A percentile compares a stretch with the other conserved stretches of the same genome.
phyloP scores from a whole-genome alignment of 2,888 invertebrate species.

The Lacanobia oleracea region DNA sequence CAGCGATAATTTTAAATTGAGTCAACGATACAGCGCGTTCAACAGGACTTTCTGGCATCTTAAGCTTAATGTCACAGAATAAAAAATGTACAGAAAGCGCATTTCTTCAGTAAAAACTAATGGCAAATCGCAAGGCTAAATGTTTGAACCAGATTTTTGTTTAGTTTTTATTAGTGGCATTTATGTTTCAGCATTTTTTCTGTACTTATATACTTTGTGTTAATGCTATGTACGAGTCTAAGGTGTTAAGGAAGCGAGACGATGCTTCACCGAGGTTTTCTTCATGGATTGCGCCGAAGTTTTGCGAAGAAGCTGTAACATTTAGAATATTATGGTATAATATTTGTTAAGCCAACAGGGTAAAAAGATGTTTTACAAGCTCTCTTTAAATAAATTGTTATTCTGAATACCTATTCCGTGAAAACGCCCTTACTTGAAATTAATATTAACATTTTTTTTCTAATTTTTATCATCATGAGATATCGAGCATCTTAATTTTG shows the following conservation, averaged over 20 bases:
- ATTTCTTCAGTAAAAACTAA: conserved; percentile 10
- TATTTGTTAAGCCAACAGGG: not conserved
- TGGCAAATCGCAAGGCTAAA: conserved; percentile 23
- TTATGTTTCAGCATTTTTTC: conserved; percentile 14
- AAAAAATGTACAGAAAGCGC: conserved; percentile 43
- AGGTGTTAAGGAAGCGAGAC: conserved; percentile 64
- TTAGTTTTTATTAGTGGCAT: conserved; percentile 1
- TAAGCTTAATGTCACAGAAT: conserved; percentile 39
- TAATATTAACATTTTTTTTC: too few relatives aligned
- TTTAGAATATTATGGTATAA: conserved; percentile 47
- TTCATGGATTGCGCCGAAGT: conserved; percentile 85
- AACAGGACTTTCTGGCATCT: conserved; percentile 4
- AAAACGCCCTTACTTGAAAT: too few relatives aligned
- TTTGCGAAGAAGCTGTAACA: conserved; percentile 88
- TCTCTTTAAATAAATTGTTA: conserved; percentile 14
- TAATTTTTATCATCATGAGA: too few relatives aligned
- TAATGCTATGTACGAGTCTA: conserved; percentile 41
- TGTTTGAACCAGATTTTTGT: not conserved
- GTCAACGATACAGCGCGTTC: conserved; percentile 36
- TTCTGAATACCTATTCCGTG: too few relatives aligned
- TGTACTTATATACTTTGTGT: conserved; percentile 33
- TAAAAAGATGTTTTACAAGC: conserved; percentile 40
- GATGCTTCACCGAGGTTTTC: conserved; percentile 44
- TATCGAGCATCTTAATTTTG: too few relatives aligned
- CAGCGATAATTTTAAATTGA: conserved; percentile 42